Base-by-base conservation (phyloP, 2,113 vertebrate genomes). In the Mandrillus leucophaeus region DNA sequence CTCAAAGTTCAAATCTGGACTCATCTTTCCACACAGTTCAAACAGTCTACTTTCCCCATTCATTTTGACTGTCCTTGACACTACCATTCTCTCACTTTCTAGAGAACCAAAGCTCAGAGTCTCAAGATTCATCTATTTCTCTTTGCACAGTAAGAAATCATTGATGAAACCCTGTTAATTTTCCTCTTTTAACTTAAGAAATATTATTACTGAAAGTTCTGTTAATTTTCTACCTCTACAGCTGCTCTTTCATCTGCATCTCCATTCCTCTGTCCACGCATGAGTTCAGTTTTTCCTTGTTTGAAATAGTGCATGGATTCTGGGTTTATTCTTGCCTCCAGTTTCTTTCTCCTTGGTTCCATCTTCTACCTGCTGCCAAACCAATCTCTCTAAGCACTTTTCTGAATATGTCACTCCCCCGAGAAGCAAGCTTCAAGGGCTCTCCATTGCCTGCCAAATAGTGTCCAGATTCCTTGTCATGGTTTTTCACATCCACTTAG, bases 401-500 rank as follows among this genome's bases (percentile, higher is more conserved):
- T 96, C 88, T 59, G 95, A 96, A 73, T 66, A 48, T 64, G 95
- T 96, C 98, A 97, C 81, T 97, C 81, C 88, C 66, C 59, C 6
- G 48, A 93, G 84, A 72, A 90, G 57, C 64, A 90, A 96, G 78
- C 94, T 90, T 95, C 64, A 57, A 45, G 4, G 10, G 85, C 95
- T 95, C 93, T 81, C 94, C 88, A n/a, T 50, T 90, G 82, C 88
- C 97, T 96, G 97, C 88, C 96, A 94, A 91, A 94, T 84, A 86
- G 52, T 66, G 1, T 96, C 81, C 90, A 94, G 97, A 90, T 79
- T 95, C 95, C 93, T 82, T 64, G 94, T 95, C 93, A 25, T 23
- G 96, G 95, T 97, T 96, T 98, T 98, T 98, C 98, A 98, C 97
- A 97, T 98, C 90, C 94, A 97, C 95, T 98, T 98, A 98, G 95